A percentile compares a stretch with the other conserved stretches of the same genome.
Evolutionary conservation across 1,140 invertebrate genomes (phyloP).

Genomic region (Macrosteles quadrilineatus): DNA sequence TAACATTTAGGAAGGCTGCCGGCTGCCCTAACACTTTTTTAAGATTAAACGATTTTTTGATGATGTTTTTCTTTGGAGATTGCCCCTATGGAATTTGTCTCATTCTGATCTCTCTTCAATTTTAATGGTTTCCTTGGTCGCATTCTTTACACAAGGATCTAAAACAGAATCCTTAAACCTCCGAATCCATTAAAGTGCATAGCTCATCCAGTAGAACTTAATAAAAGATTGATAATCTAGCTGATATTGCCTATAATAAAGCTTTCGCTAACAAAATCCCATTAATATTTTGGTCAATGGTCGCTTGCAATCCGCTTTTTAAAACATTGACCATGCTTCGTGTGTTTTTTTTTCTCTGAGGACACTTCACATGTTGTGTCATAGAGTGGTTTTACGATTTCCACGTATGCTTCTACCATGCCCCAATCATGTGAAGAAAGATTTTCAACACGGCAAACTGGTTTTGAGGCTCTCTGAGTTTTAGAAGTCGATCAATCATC

Average conservation of each 20-base stretch:
- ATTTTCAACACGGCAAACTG: slow-evolving; percentile 2
- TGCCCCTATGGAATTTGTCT: not conserved
- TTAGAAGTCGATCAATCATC: slow-evolving; percentile 29
- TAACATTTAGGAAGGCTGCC: too few relatives aligned
- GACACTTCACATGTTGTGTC: slow-evolving; percentile 27
- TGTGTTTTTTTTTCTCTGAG: slow-evolving; percentile 10
- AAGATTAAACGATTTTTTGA: not conserved
- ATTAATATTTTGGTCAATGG: not conserved
- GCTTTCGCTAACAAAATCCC: not conserved
- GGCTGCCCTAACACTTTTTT: not conserved
- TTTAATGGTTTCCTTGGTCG: not conserved
- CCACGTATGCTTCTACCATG: slow-evolving; percentile 17
- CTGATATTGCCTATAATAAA: not conserved
- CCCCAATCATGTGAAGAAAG: slow-evolving; percentile 10
- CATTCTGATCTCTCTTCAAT: not conserved
- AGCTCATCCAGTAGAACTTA: not conserved
- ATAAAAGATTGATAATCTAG: not conserved
- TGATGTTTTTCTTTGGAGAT: not conserved
- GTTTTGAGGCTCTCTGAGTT: slow-evolving; percentile 11
- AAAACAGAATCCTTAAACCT: not conserved
- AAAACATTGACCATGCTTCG: slow-evolving; percentile 18
- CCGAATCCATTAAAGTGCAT: not conserved
- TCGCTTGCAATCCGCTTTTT: not conserved
- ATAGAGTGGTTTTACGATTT: slow-evolving; percentile 25
- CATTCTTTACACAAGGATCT: not conserved